phyloP scores from a whole-genome alignment of 2,888 invertebrate species.

The Pachliopta kotzebuea region DNA sequence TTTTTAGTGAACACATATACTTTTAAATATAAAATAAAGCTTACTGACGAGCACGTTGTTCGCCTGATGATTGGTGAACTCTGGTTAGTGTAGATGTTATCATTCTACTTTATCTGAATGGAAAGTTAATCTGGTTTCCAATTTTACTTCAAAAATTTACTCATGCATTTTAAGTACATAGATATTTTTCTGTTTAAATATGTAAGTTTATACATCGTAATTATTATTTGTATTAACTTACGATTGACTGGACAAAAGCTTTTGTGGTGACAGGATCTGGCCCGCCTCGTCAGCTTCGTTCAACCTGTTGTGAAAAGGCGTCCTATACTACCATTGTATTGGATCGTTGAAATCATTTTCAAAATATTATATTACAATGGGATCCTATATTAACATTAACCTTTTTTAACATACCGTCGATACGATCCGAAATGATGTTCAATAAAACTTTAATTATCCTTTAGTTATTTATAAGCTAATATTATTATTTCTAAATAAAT shows the following conservation, averaged over 20 bases:
- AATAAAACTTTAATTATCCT: too few species aligned
- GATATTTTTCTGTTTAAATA: background rate
- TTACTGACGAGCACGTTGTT: background rate
- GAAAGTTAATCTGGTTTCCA: background rate
- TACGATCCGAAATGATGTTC: too few species aligned
- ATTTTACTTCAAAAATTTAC: too few species aligned
- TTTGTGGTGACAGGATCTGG: constrained; percentile 1
- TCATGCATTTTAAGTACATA: background rate
- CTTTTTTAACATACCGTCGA: background rate
- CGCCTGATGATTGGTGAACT: too few species aligned
- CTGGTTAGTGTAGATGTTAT: too few species aligned
- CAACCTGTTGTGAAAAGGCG: constrained; percentile 2
- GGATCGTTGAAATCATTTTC: background rate
- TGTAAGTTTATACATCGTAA: background rate
- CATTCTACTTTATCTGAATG: too few species aligned
- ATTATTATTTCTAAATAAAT: too few species aligned
- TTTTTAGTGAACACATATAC: too few species aligned
- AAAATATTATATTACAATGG: background rate
- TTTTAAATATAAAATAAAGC: constrained; percentile 2
- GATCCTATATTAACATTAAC: background rate
- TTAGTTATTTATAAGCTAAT: too few species aligned
- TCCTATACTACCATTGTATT: background rate
- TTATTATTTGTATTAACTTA: constrained; percentile 6
- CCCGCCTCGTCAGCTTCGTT: background rate
- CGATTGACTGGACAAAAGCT: background rate